A percentile compares a stretch with the other conserved stretches of the same genome.
Conservation (phyloP, 2,797 vertebrate species). For the Monodelphis domestica region DNA sequence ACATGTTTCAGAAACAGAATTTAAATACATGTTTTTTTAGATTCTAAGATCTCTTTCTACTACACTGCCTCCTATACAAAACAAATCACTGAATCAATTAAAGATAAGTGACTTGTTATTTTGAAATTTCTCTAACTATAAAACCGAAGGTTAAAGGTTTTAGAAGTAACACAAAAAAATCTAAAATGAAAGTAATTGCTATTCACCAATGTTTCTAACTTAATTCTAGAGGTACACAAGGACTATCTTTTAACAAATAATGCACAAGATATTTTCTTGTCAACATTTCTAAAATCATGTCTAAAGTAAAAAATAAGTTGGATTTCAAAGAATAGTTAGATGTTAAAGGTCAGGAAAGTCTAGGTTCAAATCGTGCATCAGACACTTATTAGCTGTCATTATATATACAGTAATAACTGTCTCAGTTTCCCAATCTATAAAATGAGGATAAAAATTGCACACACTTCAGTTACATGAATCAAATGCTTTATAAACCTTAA, state of each 20-base stretch:
- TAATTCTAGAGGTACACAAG: background rate
- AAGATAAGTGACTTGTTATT: background rate
- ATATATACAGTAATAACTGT: background rate
- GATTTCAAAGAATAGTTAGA: background rate
- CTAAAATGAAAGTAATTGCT: background rate
- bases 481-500: background rate
- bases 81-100: background rate
- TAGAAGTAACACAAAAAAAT: background rate
- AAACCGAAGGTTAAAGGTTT: background rate
- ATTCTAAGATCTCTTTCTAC: background rate
- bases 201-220: background rate
- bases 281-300: background rate
- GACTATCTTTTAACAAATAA: background rate
- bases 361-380: background rate
- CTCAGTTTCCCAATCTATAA: background rate
- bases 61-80: background rate
- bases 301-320: background rate
- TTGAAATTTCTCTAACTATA: background rate
- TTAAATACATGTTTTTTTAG: background rate
- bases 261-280: background rate
- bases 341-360: background rate
- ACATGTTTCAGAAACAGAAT: background rate
- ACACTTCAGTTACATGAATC: background rate
- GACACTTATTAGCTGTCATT: background rate
- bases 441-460: background rate